Base-by-base conservation (phyloP, 2,113 vertebrate genomes). In the Tragelaphus buxtoni region DNA sequence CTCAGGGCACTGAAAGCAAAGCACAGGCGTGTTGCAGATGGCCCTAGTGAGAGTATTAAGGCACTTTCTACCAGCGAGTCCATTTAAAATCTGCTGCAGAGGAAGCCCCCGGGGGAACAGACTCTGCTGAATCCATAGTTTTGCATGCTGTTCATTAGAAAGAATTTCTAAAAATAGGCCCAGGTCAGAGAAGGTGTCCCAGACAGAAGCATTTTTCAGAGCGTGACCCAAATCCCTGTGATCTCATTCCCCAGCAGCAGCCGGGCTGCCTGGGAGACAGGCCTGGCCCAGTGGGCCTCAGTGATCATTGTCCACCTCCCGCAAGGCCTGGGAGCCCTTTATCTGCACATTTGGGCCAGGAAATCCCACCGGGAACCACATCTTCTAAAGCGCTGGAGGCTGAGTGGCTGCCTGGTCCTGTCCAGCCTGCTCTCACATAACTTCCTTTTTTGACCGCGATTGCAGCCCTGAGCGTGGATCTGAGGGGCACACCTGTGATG, bases 151-250 rank as follows among this genome's bases (percentile, higher is more conserved):
- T 60, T 93, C 95, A 60, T 88, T 93, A 93, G 85, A 88, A 80
- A 60, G 55, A 69, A 55, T 77, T 76, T 91, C 89, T 91, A 91
- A 96, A 94, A 93, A 91, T 91, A 97, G 55, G 13, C 20, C 60
- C 60, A 55, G 96, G 91, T 85, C 65, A 69, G 81, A 96, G 90
- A 60, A 92, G 76, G 32, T 42, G 69, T 81, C 69, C 80, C 63
- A 53, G 96, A 82, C 39, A 56, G 74, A 39, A 60, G 47, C 2
- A 0, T 42, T 88, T 58, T 69, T 45, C 60, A 39, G 85, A 92
- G 47, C 18, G 42, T 90, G 91, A 91, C 76, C 76, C 86, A 60
- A 65, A 88, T 90, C 76, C 89, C 60, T 42, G 47, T 76, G 76
- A 90, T 76, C 60, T 69, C 9, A 0, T 56, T 45, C 61, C 69